Conservation (phyloP, 2,888 invertebrate genomes). For the Fragum whitleyi region DNA sequence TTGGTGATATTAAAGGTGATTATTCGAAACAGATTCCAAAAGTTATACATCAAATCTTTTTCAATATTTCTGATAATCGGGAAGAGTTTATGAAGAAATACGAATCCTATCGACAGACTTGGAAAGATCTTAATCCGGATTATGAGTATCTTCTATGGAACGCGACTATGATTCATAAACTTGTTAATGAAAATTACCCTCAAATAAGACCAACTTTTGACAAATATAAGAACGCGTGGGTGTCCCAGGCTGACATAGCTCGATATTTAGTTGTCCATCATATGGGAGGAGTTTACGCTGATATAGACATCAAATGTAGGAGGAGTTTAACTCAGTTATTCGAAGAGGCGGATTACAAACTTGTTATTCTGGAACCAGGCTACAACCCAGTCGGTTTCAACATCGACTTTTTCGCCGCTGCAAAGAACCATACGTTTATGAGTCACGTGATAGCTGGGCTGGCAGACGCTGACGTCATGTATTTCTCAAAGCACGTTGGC, state of each 20-base stretch:
- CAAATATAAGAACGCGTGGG: slow-evolving; percentile 32
- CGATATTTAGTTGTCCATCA: slow-evolving; percentile 37
- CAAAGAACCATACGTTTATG: slow-evolving; percentile 39
- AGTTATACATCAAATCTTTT: slow-evolving; percentile 43
- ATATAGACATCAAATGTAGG: slow-evolving; percentile 40
- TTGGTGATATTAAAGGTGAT: neutral
- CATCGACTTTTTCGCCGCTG: slow-evolving; percentile 36
- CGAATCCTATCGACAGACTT: slow-evolving; percentile 28
- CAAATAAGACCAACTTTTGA: slow-evolving; percentile 16
- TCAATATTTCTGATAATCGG: slow-evolving; percentile 31
- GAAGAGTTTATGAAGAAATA: slow-evolving; percentile 27
- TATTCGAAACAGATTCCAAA: slow-evolving; percentile 24
- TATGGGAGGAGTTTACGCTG: slow-evolving; percentile 42
- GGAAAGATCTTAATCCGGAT: slow-evolving; percentile 38
- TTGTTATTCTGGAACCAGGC: slow-evolving; percentile 30
- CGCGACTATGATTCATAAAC: slow-evolving; percentile 21
- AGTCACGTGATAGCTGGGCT: slow-evolving; percentile 41
- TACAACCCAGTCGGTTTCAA: slow-evolving; percentile 42
- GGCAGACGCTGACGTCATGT: slow-evolving; percentile 34
- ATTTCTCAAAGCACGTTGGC: slow-evolving; percentile 36
- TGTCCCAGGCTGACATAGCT: slow-evolving; percentile 42
- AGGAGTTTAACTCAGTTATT: slow-evolving; percentile 17
- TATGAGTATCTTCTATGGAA: slow-evolving; percentile 43
- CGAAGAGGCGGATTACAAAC: slow-evolving; percentile 28
- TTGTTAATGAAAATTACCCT: slow-evolving; percentile 36